Evolutionary conservation across 2,113 vertebrate genomes (phyloP).

Genomic region (Thermophis baileyi): DNA sequence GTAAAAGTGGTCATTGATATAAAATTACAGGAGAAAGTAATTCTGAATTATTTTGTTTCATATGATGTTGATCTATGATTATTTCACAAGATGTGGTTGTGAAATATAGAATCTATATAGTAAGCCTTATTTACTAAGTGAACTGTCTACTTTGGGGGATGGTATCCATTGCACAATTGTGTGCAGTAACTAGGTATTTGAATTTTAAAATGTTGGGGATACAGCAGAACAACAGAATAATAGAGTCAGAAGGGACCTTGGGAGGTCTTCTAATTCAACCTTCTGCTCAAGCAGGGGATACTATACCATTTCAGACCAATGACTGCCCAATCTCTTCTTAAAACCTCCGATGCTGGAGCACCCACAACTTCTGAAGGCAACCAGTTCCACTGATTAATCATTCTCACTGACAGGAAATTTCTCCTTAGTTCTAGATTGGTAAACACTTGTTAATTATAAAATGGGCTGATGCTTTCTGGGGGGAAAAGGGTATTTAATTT

Average conservation of each 20-base stretch:
- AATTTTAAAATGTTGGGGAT: background rate
- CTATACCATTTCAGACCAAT: background rate
- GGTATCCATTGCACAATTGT: background rate
- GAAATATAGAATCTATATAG: background rate
- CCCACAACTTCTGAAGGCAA: background rate
- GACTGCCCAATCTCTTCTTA: background rate
- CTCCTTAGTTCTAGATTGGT: background rate
- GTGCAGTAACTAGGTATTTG: background rate
- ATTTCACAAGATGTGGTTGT: background rate
- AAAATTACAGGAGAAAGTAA: background rate
- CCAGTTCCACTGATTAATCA: background rate
- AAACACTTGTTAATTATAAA: background rate
- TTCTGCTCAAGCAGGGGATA: background rate
- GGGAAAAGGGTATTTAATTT: background rate
- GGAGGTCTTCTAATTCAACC: background rate
- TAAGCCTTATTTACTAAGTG: background rate
- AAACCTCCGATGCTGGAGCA: background rate
- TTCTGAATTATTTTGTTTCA: background rate
- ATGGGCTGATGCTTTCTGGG: background rate
- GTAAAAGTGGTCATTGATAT: background rate
- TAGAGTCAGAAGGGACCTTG: background rate
- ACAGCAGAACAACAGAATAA: background rate
- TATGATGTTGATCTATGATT: background rate
- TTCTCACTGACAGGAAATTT: background rate
- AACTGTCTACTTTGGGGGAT: background rate